phyloP scores from a whole-genome alignment of 2,797 vertebrate genomes.

The Heterohyrax brucei region DNA sequence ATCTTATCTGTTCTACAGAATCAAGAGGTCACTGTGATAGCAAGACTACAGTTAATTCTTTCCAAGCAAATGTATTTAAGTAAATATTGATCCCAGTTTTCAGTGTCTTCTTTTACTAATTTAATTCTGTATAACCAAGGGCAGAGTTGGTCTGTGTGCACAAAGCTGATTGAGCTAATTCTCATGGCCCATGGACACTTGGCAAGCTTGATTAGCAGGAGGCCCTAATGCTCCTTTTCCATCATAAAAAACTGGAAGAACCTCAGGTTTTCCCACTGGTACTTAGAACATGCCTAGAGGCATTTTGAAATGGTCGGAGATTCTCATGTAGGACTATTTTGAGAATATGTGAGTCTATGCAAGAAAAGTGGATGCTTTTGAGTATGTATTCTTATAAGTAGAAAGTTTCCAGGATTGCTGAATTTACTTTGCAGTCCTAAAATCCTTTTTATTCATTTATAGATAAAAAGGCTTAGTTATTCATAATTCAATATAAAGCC shows the following conservation, averaged over 20 bases:
- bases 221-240: not conserved
- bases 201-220: not conserved
- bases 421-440: conserved; percentile 57
- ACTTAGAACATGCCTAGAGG: not conserved
- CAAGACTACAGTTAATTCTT: conserved; percentile 25
- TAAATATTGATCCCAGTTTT: conserved; percentile 18
- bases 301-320: not conserved
- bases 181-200: not conserved
- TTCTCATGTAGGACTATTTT: conserved; percentile 2
- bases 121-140: not conserved
- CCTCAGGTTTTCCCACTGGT: not conserved
- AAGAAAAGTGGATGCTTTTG: not conserved
- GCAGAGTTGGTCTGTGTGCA: not conserved
- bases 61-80: not conserved
- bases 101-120: conserved; percentile 29
- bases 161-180: not conserved
- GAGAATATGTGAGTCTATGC: not conserved
- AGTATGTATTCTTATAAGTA: conserved; percentile 57
- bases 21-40: not conserved
- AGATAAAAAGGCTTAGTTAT: conserved; percentile 46
- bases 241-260: not conserved
- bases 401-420: conserved; percentile 44
- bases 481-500: conserved; percentile 71
- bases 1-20: not conserved
- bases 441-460: conserved; percentile 75